phyloP scores from a whole-genome alignment of 2,113 vertebrate genomes.

The Lonchura striata region DNA sequence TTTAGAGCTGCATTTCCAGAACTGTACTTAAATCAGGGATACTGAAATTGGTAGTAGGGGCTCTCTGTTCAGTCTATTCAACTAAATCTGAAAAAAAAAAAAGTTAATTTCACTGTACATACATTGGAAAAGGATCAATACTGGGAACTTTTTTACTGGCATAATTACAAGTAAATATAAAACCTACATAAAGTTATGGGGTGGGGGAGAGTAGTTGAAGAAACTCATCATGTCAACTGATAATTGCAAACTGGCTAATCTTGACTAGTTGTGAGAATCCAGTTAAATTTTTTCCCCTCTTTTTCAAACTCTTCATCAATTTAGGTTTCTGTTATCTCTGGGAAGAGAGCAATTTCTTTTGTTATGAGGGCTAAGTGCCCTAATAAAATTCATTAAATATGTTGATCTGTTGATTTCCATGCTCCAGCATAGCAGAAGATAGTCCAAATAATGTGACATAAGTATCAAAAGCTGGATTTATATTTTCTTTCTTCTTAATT shows the following conservation, averaged over 20 bases:
- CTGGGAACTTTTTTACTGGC: not conserved
- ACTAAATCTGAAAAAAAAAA: not conserved
- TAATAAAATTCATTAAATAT: not conserved
- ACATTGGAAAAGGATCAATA: not conserved
- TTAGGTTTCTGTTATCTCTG: not conserved
- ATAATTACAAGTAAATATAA: not conserved
- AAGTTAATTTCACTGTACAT: not conserved
- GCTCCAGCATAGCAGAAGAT: not conserved
- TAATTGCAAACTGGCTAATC: not conserved
- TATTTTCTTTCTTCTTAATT: not conserved
- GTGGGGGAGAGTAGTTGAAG: not conserved
- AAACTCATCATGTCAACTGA: not conserved
- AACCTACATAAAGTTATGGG: not conserved
- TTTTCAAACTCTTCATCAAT: not conserved
- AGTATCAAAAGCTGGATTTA: not conserved
- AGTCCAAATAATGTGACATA: not conserved
- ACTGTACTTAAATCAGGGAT: not conserved
- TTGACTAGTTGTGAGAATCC: not conserved
- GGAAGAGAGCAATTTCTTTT: not conserved
- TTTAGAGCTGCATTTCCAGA: not conserved
- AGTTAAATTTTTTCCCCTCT: not conserved
- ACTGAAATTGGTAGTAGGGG: not conserved
- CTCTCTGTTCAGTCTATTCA: not conserved
- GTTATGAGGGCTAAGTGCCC: not conserved
- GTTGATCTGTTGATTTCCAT: not conserved